Evolutionary conservation across 2,797 vertebrate genomes (phyloP).

Genomic region (Megaceryle alcyon): DNA sequence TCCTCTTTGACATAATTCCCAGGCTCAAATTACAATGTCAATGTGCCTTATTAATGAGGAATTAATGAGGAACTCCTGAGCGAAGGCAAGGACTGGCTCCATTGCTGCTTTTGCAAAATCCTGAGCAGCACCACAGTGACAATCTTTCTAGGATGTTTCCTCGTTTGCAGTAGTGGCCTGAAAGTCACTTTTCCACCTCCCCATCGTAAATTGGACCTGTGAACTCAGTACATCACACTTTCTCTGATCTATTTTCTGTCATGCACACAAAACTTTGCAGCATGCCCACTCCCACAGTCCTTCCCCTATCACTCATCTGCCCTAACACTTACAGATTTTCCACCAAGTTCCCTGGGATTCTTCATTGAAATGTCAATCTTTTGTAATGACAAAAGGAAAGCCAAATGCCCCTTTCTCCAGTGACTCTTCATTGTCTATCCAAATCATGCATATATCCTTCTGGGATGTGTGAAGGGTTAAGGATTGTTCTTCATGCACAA

Average conservation of each 20-base stretch:
- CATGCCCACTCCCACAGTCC: not conserved
- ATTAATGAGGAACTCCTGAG: not conserved
- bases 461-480: conserved; percentile 37
- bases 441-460: not conserved
- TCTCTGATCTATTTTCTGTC: not conserved
- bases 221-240: not conserved
- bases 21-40: not conserved
- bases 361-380: not conserved
- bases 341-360: not conserved
- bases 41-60: not conserved
- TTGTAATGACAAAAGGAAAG: not conserved
- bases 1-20: not conserved
- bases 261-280: not conserved
- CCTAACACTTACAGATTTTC: not conserved
- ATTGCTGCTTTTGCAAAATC: not conserved
- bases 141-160: not conserved
- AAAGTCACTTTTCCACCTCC: not conserved
- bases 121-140: not conserved
- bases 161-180: not conserved
- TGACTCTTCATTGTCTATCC: not conserved
- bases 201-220: not conserved
- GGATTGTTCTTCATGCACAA: not conserved
- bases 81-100: not conserved
- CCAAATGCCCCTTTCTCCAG: not conserved
- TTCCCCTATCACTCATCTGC: not conserved